Percentiles rank a stretch among this genome's conserved stretches.
These are phyloP conservation scores for Bombus balteatus DNA, from an alignment of 1,140 invertebrate genomes.

Conservation along the genomic window DNA sequence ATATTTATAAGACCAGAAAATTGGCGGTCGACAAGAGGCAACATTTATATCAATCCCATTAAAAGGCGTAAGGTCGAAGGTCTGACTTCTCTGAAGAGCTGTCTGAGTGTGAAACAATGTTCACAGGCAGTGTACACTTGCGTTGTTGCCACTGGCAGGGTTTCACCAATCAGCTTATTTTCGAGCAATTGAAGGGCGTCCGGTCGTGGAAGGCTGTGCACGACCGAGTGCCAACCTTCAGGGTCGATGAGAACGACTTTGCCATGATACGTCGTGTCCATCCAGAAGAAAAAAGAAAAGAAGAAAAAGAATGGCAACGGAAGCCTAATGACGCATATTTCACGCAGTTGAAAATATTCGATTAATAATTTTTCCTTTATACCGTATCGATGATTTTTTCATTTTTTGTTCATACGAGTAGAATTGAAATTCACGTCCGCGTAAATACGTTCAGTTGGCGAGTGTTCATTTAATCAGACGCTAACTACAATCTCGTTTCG, in stretches of 20 bases:
- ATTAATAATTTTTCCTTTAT: too few relatives aligned
- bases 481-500: neutral
- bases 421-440: neutral
- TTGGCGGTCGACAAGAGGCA: too few relatives aligned
- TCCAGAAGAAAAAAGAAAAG: neutral
- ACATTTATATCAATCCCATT: neutral
- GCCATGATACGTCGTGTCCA: neutral
- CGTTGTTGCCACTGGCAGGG: slow-evolving; percentile 49
- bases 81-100: slow-evolving; percentile 12
- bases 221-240: slow-evolving; percentile 53
- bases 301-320: neutral
- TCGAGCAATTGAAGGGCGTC: slow-evolving; percentile 69
- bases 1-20: neutral
- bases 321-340: neutral
- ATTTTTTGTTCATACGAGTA: too few relatives aligned
- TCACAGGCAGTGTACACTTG: slow-evolving; percentile 21
- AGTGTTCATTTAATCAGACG: neutral
- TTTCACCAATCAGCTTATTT: slow-evolving; percentile 69
- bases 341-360: slow-evolving; percentile 1
- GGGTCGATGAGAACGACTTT: slow-evolving; percentile 37
- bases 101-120: slow-evolving; percentile 24
- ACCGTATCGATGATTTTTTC: too few relatives aligned
- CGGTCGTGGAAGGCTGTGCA: slow-evolving; percentile 50
- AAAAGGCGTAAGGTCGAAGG: neutral
- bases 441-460: too few relatives aligned